Evolutionary conservation across 1,140 invertebrate species (phyloP).

Genomic region (Nasonia giraulti): DNA sequence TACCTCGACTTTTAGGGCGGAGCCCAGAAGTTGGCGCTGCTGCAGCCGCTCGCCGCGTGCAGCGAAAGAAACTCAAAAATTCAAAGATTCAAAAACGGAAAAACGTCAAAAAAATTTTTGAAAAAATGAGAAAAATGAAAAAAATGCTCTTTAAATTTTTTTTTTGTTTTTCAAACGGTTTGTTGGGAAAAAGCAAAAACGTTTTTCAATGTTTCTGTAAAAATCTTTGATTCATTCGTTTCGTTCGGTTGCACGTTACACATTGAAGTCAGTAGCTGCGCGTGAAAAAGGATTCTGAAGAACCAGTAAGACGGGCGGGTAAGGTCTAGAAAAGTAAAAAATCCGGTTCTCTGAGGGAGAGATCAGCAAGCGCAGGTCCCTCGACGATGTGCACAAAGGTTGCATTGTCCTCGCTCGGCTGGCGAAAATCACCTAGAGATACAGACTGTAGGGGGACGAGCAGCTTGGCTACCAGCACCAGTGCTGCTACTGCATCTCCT

Average conservation of each 20-base stretch:
- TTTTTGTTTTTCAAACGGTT: conserved; percentile 13
- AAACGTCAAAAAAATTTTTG: conserved; percentile 50
- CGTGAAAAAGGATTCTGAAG: neutral
- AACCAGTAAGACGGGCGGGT: too few species aligned
- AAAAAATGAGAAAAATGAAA: conserved; percentile 46
- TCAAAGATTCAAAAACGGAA: conserved; percentile 39
- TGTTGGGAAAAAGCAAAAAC: conserved; percentile 30
- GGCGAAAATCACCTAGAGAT: conserved; percentile 31
- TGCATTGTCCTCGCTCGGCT: neutral
- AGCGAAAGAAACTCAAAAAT: conserved; percentile 56
- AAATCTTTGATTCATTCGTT: neutral
- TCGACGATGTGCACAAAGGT: neutral
- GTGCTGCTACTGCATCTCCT: conserved; percentile 8
- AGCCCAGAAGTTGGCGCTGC: conserved; percentile 63
- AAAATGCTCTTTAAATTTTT: conserved; percentile 7
- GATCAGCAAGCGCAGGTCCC: neutral
- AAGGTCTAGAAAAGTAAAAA: neutral
- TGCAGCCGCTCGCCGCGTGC: conserved; percentile 38
- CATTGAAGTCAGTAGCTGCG: neutral
- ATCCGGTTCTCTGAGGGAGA: conserved; percentile 5
- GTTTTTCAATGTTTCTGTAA: neutral
- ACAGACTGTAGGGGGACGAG: neutral
- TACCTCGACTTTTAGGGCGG: conserved; percentile 68
- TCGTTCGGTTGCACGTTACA: neutral
- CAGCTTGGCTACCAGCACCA: neutral